phyloP scores from a whole-genome alignment of 2,113 vertebrate genomes.

The Carassius gibelio region DNA sequence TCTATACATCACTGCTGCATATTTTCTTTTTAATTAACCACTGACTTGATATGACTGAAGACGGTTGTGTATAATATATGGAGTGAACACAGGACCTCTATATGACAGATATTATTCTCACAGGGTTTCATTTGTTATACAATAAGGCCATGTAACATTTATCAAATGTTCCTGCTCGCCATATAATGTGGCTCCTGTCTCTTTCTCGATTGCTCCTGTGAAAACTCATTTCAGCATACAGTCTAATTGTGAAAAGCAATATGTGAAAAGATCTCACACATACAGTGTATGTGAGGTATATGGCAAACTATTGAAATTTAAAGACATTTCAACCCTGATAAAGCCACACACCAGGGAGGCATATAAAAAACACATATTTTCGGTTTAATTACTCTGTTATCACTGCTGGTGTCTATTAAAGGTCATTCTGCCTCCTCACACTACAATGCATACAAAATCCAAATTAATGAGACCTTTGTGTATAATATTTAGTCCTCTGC shows the following conservation, averaged over 20 bases:
- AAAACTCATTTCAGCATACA: neutral
- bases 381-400: neutral
- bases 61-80: conserved; percentile 7
- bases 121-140: conserved; percentile 26
- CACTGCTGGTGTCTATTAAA: conserved; percentile 33
- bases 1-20: neutral
- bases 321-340: neutral
- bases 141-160: conserved; percentile 25
- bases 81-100: neutral
- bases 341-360: neutral
- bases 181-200: neutral
- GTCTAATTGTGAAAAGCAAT: neutral
- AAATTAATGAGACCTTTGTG: conserved; percentile 33
- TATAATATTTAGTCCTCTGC: conserved; percentile 12
- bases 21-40: neutral
- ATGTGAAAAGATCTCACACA: neutral
- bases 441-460: conserved; percentile 22
- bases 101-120: conserved; percentile 28
- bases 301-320: neutral
- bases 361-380: neutral
- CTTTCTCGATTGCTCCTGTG: conserved; percentile 2
- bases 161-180: neutral
- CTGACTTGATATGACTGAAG: neutral
- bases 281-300: neutral
- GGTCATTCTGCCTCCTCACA: neutral